A percentile compares a stretch with the other conserved stretches of the same genome.
Evolutionary conservation across 2,113 vertebrate genomes (phyloP).

Genomic region (Carassius auratus): DNA sequence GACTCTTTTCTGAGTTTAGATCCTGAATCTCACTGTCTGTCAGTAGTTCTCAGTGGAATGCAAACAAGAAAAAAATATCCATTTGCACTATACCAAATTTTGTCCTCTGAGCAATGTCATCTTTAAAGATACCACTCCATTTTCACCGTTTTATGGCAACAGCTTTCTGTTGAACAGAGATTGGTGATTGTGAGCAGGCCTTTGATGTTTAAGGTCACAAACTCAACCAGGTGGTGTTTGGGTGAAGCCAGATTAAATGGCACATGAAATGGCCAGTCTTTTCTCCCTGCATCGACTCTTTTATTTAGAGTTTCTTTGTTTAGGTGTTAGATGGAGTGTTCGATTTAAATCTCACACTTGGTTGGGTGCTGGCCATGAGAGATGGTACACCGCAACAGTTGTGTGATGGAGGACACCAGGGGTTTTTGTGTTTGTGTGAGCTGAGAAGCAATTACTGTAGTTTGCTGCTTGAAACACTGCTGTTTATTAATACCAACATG

Average conservation of each 20-base stretch:
- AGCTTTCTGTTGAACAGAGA: not conserved
- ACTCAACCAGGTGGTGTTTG: conserved; percentile 3
- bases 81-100: not conserved
- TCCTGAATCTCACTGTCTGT: not conserved
- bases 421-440: conserved; percentile 32
- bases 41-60: not conserved
- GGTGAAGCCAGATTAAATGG: conserved; percentile 18
- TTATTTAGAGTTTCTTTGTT: not conserved
- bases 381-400: conserved; percentile 29
- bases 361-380: conserved; percentile 29
- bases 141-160: conserved; percentile 2
- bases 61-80: not conserved
- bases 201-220: conserved; percentile 1
- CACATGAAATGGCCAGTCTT: not conserved
- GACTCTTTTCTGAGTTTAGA: not conserved
- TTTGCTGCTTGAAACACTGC: conserved; percentile 5
- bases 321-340: conserved; percentile 41
- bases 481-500: conserved; percentile 18
- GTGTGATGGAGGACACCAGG: conserved; percentile 23
- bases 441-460: conserved; percentile 4
- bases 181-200: not conserved
- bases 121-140: conserved; percentile 16
- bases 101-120: conserved; percentile 42
- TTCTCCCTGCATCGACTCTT: not conserved
- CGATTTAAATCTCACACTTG: conserved; percentile 41